Conservation (phyloP, 2,113 vertebrate genomes). For the Myotis davidii region DNA sequence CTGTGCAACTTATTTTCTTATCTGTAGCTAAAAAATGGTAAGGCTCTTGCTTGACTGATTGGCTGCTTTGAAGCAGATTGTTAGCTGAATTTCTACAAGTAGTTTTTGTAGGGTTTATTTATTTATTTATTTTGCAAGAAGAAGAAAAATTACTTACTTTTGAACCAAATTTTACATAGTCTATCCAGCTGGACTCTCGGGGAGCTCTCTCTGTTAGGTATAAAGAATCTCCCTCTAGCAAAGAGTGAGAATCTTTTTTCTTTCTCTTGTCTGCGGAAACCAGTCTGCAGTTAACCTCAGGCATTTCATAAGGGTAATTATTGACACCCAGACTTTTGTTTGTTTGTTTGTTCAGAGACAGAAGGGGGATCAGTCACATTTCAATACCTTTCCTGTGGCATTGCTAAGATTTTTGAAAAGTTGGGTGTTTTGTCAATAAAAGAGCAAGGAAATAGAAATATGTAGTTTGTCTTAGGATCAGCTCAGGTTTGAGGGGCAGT, state of each 20-base stretch:
- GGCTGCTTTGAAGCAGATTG: not conserved
- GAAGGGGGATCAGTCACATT: not conserved
- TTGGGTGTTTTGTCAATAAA: not conserved
- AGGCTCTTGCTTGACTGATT: not conserved
- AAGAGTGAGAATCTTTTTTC: not conserved
- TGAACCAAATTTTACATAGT: not conserved
- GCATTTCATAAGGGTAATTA: not conserved
- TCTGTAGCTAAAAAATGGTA: not conserved
- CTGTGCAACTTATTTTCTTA: conserved; percentile 39
- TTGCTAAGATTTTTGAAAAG: not conserved
- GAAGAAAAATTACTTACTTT: not conserved
- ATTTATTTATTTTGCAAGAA: not conserved
- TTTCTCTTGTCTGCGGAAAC: not conserved
- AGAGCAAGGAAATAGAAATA: not conserved
- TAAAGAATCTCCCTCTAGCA: not conserved
- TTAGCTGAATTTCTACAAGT: not conserved
- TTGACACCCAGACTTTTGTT: not conserved
- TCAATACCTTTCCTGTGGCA: not conserved
- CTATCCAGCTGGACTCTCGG: not conserved
- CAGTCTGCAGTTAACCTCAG: not conserved
- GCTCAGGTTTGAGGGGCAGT: not conserved
- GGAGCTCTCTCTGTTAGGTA: not conserved
- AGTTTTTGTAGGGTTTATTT: not conserved
- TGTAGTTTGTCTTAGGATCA: not conserved
- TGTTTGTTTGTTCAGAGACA: not conserved